Evolutionary conservation across 1,140 invertebrate genomes (phyloP).

Genomic region (Meloidogyne hapla): DNA sequence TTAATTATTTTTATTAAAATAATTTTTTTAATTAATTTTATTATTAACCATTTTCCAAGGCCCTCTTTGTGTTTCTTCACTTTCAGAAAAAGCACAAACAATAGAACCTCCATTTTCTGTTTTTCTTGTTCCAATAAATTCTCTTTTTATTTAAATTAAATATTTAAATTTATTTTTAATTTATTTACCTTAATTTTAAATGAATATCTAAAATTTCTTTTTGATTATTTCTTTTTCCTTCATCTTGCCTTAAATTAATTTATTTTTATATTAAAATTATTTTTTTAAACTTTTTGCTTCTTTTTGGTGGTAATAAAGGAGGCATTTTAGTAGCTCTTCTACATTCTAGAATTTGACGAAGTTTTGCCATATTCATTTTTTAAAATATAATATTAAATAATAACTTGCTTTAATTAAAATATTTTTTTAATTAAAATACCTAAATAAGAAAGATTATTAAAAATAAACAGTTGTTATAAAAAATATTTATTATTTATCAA

Average conservation of each 20-base stretch:
- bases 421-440: not conserved
- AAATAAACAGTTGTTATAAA: no score
- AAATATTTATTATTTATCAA: no score
- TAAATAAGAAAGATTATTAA: not conserved
- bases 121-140: not conserved
- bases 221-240: constrained; percentile 30
- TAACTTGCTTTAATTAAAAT: not conserved
- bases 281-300: constrained; percentile 31
- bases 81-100: constrained; percentile 55
- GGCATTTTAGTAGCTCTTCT: constrained; percentile 67
- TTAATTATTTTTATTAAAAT: no score
- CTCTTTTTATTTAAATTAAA: not conserved
- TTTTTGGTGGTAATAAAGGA: constrained; percentile 60
- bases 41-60: constrained; percentile 56
- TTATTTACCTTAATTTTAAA: constrained; percentile 41
- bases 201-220: constrained; percentile 54
- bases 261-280: constrained; percentile 3
- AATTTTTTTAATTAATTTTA: no score
- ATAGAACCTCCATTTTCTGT: constrained; percentile 14
- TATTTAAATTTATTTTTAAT: constrained; percentile 6
- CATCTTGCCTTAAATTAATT: constrained; percentile 36
- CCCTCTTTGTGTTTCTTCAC: constrained; percentile 46
- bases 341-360: constrained; percentile 71
- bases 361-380: constrained; percentile 33
- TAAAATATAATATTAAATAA: not conserved